phyloP scores from a whole-genome alignment of 2,888 invertebrate species.

The Carcina quercana region DNA sequence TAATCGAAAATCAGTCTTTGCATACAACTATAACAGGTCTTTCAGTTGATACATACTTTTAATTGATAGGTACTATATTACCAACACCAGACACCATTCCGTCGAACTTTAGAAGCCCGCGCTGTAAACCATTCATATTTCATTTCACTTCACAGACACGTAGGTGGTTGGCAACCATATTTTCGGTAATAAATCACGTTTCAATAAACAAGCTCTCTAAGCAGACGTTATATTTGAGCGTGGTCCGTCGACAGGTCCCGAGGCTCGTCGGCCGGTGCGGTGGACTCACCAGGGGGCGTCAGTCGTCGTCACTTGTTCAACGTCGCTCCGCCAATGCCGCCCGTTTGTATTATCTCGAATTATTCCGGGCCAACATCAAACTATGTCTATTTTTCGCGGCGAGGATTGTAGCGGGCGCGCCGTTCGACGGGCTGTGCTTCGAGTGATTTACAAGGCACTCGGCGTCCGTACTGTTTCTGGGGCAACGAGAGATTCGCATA shows the following conservation, averaged over 20 bases:
- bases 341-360: slow-evolving; percentile 52
- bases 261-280: no score
- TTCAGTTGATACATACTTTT: no score
- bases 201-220: slow-evolving; percentile 33
- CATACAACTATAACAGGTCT: no score
- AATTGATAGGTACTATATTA: no score
- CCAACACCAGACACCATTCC: neutral
- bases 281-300: slow-evolving; percentile 60
- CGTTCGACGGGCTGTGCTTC: slow-evolving; percentile 48
- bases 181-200: slow-evolving; percentile 42
- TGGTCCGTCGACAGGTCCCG: slow-evolving; percentile 1
- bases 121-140: slow-evolving; percentile 4
- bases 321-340: slow-evolving; percentile 46
- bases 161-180: slow-evolving; percentile 48
- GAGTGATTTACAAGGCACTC: slow-evolving; percentile 62
- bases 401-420: slow-evolving; percentile 36
- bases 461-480: slow-evolving; percentile 57
- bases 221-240: slow-evolving; percentile 12
- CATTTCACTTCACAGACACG: slow-evolving; percentile 20
- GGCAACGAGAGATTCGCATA: slow-evolving; percentile 49
- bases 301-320: slow-evolving; percentile 40
- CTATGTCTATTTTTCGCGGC: slow-evolving; percentile 66
- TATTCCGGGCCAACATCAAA: slow-evolving; percentile 60
- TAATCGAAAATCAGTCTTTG: no score
- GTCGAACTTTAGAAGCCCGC: slow-evolving; percentile 3